A percentile compares a stretch with the other conserved stretches of the same genome.
phyloP scores from a whole-genome alignment of 2,888 invertebrate species.

The Eurytoma adleriae region DNA sequence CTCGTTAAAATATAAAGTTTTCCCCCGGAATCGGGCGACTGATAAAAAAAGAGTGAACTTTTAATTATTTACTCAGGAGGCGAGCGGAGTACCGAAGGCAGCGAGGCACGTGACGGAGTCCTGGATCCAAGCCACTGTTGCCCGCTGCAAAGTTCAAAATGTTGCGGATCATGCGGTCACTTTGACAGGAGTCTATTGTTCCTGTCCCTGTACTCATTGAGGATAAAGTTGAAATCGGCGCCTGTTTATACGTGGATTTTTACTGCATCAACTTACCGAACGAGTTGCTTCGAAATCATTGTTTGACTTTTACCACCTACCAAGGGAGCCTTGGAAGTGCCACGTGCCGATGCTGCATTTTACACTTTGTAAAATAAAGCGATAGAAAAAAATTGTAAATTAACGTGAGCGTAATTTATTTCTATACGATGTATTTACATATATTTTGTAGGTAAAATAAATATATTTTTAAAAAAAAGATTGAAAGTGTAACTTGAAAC shows the following conservation, averaged over 20 bases:
- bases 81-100: conserved; percentile 61
- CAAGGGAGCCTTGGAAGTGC: too few species aligned
- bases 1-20: too few species aligned
- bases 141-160: conserved; percentile 58
- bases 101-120: conserved; percentile 68
- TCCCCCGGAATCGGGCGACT: too few species aligned
- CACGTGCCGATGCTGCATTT: too few species aligned
- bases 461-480: conserved; percentile 11
- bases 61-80: conserved; percentile 62
- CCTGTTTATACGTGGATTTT: too few species aligned
- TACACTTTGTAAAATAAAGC: too few species aligned
- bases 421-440: not conserved
- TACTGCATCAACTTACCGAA: too few species aligned
- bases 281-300: too few species aligned
- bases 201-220: conserved; percentile 63
- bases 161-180: conserved; percentile 64
- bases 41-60: conserved; percentile 11
- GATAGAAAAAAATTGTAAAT: not conserved
- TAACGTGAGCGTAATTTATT: not conserved
- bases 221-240: conserved; percentile 6
- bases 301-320: too few species aligned
- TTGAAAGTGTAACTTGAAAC: not conserved
- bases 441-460: not conserved
- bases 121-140: conserved; percentile 66
- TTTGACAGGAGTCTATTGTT: conserved; percentile 65